phyloP scores from a whole-genome alignment of 2,113 vertebrate genomes.

The Phaetusa simplex region DNA sequence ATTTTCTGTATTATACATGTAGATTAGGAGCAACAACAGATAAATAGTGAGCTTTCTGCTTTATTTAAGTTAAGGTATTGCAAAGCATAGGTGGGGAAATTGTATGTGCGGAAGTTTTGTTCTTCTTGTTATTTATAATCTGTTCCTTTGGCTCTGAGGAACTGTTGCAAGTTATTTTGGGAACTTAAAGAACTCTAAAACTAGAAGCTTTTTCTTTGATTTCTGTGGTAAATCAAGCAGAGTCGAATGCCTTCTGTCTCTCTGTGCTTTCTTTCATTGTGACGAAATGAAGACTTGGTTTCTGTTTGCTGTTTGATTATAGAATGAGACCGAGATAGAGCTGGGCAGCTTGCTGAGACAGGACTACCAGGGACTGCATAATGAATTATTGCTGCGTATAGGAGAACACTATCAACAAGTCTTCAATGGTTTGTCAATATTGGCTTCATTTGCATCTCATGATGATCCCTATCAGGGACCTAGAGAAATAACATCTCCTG shows the following conservation, averaged over 20 bases:
- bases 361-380: slow-evolving; percentile 97
- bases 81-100: not conserved
- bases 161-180: not conserved
- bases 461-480: slow-evolving; percentile 92
- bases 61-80: not conserved
- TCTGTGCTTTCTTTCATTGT: not conserved
- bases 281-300: not conserved
- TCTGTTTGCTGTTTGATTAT: not conserved
- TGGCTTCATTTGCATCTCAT: slow-evolving; percentile 92
- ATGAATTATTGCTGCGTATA: slow-evolving; percentile 90
- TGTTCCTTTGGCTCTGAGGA: not conserved
- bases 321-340: slow-evolving; percentile 98
- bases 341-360: slow-evolving; percentile 93
- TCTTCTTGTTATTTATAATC: not conserved
- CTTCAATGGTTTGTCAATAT: slow-evolving; percentile 95
- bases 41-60: not conserved
- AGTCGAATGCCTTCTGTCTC: not conserved
- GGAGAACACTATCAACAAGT: slow-evolving; percentile 97
- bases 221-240: not conserved
- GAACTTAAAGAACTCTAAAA: not conserved
- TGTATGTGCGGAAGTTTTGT: not conserved
- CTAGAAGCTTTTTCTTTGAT: not conserved
- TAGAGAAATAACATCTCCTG: slow-evolving; percentile 85
- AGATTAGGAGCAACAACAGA: not conserved
- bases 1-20: not conserved